Base-by-base conservation (phyloP, 2,797 vertebrate species). In the Serranus cabrilla region DNA sequence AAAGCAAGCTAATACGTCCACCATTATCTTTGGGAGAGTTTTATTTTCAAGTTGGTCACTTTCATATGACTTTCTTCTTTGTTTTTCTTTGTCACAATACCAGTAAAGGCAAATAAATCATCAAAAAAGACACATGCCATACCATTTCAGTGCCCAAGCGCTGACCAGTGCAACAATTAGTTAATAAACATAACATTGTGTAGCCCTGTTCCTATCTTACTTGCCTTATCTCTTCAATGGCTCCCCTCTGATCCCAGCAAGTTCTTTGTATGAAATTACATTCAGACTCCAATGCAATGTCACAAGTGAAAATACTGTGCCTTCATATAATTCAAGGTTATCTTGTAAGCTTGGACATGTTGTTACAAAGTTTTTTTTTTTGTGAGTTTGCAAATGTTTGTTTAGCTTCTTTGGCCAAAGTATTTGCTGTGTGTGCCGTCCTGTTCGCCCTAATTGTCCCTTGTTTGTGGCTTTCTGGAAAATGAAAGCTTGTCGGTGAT, bases 201-300 rank as follows among this genome's bases (percentile, higher is more conserved):
- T n/a, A n/a, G n/a, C n/a, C 10, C 10, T 11, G 20, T 40, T 51
- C 49, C 14, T 51, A n/a, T 27, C 25, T 51, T 13, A 1, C 10
- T 66, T 72, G 42, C 4, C 16, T 59, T 60, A 43, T 86, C 40
- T 40, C 11, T 55, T 63, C 37, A 62, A 16, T 73, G 27, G 42
- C 57, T 76, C 31, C 47, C 37, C 14, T 7, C 40, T 77, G 57
- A 81, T 72, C 49, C 63, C 17, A 25, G 23, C n/a, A 58, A 49
- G 46, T 21, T 42, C 25, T 2, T 23, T 63, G 20, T 46, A 54
- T 47, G 20, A 72, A 72, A 65, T 69, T 20, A 66, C 57, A 65
- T 59, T 79, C 20, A 46, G 45, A 64, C 16, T 34, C 70, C 52
- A 37, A 64, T 27, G 10, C 60, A 50, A 21, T 39, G 20, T 31